Base-by-base conservation (phyloP, 2,888 invertebrate species). In the Pseudococcus jackbeardsleyi region DNA sequence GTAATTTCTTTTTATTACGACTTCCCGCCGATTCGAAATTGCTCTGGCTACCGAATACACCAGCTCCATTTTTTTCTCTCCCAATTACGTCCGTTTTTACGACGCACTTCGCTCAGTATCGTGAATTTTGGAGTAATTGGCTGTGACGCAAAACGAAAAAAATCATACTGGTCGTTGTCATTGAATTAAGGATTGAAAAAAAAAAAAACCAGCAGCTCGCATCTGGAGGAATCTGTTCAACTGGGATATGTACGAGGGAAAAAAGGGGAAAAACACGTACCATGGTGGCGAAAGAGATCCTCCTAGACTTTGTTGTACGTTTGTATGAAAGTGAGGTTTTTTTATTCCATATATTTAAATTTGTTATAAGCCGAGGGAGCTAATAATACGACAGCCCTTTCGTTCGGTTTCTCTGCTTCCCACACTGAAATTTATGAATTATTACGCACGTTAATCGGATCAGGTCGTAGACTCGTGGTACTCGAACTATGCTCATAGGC, bases 1-100 rank as follows among this genome's bases (percentile, higher is more conserved):
- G 68, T 72, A 72, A 72, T 72, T 72, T 72, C 33, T 33, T 72
- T 72, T 72, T 72, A 72, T 72, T 72, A 72, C 68, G 68, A 72
- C 15, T 72, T 72, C 59, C 59, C 68, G 68, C 22, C 68, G 33
- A 12, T 72, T 72, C 26, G 19, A 59, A 59, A 59, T 59, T 59
- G 17, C 54, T 54, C 5, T 64, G 26, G 68, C 64, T 5, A 12
- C 26, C 68, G 5, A 72, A 72, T 59, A 72, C 33, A 72, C 11
- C 11, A 72, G 26, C 26, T 64, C 26, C 26, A 33, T 64, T 59
- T 50, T 72, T 22, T 15, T 26, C 68, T 9, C 22, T 72, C n/a
- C 68, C 68, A 72, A 72, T 72, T 72, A 72, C 68, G 68, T 72
- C 33, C 33, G 26, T 26, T 72, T 72, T 72, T 72, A 72, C 68